Evolutionary conservation across 37 sponge, comb jelly and placozoan genomes (phyloP), one percentile per base, ranked within the genome.

Genomic region (Spongilla lacustris): DNA sequence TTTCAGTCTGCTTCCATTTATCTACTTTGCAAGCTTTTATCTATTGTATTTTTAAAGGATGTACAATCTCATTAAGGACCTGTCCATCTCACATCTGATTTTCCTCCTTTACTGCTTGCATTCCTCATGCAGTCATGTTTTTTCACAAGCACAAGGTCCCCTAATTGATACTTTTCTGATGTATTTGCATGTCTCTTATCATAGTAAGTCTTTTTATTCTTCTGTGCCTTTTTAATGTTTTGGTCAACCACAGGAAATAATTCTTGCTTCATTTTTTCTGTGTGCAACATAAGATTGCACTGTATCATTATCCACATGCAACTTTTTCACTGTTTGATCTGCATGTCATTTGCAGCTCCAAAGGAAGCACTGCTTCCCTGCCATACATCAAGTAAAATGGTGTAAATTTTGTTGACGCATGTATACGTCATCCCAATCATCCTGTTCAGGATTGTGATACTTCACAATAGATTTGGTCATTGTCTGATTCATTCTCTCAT

Each of bases 401-500:
- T 33, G 88, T 75, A 27, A 38, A 81, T 21, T 81, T 82, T 8
- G 71, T 83, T 21, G 89, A 77, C 9, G 77, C 83, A 27, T 88
- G 89, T 66, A 79, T 83, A 74, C 69, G 31, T 72, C 27, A 31
- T 83, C 84, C 89, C 89, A 83, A 2, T 83, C 79, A 50, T 84
- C 68, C 37, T 77, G 36, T 48, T 31, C 36, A 50, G 76, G 73
- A 26, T 49, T 71, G 27, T 67, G 28, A 70, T 69, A 25, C 73
- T 80, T 80, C 58, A 41, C 21, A 0, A 91, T 67, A 9, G 79
- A 23, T 8, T 36, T 17, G 19, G 58, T 58, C 58, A 58, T 17
- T 17, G 58, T 58, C 73, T 89, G 90, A 34, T 89, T 89, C 19
- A 89, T 37, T 6, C 80, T 4, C 28, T 89, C 90, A 80, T 81